Evolutionary conservation across 1,140 invertebrate genomes (phyloP), one percentile per base, ranked within the genome.

Genomic region (Nylanderia fulva): DNA sequence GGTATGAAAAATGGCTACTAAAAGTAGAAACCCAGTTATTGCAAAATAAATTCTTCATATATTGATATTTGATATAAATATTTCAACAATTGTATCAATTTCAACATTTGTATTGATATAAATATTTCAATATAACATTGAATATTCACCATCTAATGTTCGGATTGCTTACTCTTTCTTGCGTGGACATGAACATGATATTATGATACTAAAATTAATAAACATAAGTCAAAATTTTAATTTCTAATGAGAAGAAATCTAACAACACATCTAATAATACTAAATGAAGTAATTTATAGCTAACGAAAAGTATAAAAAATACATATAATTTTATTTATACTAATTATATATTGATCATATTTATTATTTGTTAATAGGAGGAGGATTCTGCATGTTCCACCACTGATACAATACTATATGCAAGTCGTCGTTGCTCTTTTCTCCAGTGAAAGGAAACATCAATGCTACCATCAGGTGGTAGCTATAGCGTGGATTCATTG

Each of bases 401-500:
- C 63, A 96, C 96, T 75, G 97, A 96, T 89, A 97, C 96, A 63
- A 97, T 97, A 96, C 98, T 52, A 97, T 98, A 91, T 98, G 97
- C 95, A 98, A 98, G 94, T 98, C 98, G 74, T 98, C 98, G 91
- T 95, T 98, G 83, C 95, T 99, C 48, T 99, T 99, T 94, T 98
- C 98, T 63, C 98, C 98, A n/a, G 96, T 98, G n/a, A 39, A 98
- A 98, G 93, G 98, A 98, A 95, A 96, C 96, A 77, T 95, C 96
- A 45, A 95, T 96, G 68, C 94, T 96, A 79, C 96, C 97, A 83
- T 95, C 96, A 5, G 95, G 96, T 29, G 95, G 95, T 33, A 98
- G 98, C 92, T 98, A 98, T 94, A 98, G 97, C 76, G 97, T 98
- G 29, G 98, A 99, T 92, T 98, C 98, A 61, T 95, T 99, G 72